A percentile compares a stretch with the other conserved stretches of the same genome.
Evolutionary conservation across 64 coral and sea anemone genomes (phyloP).

Genomic region (Orbicella faveolata): DNA sequence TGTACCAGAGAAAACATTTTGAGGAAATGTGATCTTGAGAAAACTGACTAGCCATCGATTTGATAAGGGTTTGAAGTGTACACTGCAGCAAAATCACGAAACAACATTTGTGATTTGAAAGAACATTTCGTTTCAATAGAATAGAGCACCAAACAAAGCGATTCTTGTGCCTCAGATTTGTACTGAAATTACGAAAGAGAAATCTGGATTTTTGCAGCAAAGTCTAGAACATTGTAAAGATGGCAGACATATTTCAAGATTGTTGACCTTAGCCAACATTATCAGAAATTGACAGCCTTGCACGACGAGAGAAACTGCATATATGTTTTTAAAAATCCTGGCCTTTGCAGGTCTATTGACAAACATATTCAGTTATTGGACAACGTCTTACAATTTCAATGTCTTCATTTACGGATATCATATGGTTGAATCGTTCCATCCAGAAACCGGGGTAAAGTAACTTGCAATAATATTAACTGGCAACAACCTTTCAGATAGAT

Average conservation of each 20-base stretch:
- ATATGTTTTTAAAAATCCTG: neutral
- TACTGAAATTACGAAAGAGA: neutral
- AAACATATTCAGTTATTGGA: too few species aligned
- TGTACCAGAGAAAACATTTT: neutral
- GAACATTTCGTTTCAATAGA: neutral
- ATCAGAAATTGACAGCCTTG: neutral
- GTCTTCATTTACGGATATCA: too few species aligned
- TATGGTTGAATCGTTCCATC: too few species aligned
- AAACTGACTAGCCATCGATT: neutral
- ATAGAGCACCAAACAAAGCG: neutral
- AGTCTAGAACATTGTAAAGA: neutral
- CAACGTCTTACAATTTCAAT: too few species aligned
- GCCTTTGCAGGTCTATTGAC: too few species aligned
- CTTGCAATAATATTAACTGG: too few species aligned
- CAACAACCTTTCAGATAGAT: too few species aligned
- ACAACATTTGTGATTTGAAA: neutral
- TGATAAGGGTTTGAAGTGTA: slow-evolving; percentile 16
- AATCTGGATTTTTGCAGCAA: neutral
- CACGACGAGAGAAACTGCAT: neutral
- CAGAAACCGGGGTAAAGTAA: too few species aligned
- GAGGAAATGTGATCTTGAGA: slow-evolving; percentile 19
- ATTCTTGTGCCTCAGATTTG: slow-evolving; percentile 3
- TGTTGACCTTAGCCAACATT: neutral
- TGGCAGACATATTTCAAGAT: slow-evolving; percentile 29
- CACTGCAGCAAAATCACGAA: neutral